Conservation (phyloP, 2,888 invertebrate species). For the Enchytraeus crypticus region DNA sequence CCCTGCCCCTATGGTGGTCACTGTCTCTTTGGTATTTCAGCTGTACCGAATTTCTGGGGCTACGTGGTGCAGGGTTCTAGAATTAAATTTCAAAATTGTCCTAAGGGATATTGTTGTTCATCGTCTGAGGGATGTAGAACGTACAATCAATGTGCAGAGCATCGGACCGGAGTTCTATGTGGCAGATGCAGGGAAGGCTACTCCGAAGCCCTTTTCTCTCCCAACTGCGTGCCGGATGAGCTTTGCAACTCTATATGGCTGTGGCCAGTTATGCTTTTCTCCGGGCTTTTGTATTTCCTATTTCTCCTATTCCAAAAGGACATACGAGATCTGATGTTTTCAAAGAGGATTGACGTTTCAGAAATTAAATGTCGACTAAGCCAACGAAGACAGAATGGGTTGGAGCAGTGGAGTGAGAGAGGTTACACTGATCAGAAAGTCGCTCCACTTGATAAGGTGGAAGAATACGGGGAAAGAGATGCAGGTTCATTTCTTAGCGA, state of each 20-base stretch:
- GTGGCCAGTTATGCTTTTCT: slow-evolving; percentile 18
- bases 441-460: neutral
- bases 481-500: no score
- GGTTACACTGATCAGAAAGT: no score
- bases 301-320: slow-evolving; percentile 27
- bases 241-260: slow-evolving; percentile 24
- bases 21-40: slow-evolving; percentile 17
- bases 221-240: slow-evolving; percentile 19
- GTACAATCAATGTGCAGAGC: slow-evolving; percentile 19
- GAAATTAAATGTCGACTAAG: neutral
- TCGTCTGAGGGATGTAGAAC: slow-evolving; percentile 10
- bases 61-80: slow-evolving; percentile 1
- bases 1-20: slow-evolving; percentile 24
- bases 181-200: slow-evolving; percentile 16
- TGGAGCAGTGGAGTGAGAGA: no score
- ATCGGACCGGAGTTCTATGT: slow-evolving; percentile 21
- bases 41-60: slow-evolving; percentile 27
- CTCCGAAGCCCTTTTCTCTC: slow-evolving; percentile 27
- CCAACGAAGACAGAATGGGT: no score
- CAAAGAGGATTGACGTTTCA: neutral
- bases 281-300: slow-evolving; percentile 19
- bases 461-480: neutral
- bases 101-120: slow-evolving; percentile 25
- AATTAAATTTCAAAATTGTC: slow-evolving; percentile 21
- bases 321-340: slow-evolving; percentile 24